Evolutionary conservation across 2,797 vertebrate genomes (phyloP).

Genomic region (Dendrocincla fuliginosa): DNA sequence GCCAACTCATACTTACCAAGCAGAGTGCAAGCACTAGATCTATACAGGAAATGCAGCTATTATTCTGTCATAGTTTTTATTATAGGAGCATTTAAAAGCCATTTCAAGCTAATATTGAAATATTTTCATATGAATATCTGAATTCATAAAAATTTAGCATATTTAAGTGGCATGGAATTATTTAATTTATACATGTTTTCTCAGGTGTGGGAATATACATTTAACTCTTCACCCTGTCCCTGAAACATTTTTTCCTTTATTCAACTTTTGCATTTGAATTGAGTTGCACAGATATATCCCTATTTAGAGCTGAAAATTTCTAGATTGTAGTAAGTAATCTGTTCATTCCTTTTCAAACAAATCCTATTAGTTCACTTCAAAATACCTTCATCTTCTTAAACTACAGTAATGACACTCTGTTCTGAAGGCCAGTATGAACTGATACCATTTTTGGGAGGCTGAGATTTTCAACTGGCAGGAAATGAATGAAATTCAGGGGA

Average conservation of each 20-base stretch:
- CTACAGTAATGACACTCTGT: not conserved
- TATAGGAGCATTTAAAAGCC: not conserved
- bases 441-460: not conserved
- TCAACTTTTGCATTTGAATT: not conserved
- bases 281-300: not conserved
- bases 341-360: conserved; percentile 19
- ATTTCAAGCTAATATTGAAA: not conserved
- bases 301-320: not conserved
- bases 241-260: not conserved
- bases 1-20: not conserved
- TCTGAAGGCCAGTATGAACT: not conserved
- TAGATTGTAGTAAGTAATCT: not conserved
- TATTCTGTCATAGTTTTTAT: not conserved
- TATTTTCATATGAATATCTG: not conserved
- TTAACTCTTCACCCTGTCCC: not conserved
- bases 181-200: not conserved
- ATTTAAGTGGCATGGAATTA: not conserved
- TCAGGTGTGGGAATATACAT: not conserved
- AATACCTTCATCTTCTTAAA: conserved; percentile 16
- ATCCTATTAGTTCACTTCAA: conserved; percentile 15
- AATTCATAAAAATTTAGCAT: not conserved
- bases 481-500: conserved; percentile 3
- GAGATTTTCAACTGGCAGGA: conserved; percentile 6
- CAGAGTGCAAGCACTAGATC: not conserved
- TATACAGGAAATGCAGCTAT: not conserved